Evolutionary conservation across 2,797 vertebrate genomes (phyloP).

Genomic region (Toxotes lorentzi): DNA sequence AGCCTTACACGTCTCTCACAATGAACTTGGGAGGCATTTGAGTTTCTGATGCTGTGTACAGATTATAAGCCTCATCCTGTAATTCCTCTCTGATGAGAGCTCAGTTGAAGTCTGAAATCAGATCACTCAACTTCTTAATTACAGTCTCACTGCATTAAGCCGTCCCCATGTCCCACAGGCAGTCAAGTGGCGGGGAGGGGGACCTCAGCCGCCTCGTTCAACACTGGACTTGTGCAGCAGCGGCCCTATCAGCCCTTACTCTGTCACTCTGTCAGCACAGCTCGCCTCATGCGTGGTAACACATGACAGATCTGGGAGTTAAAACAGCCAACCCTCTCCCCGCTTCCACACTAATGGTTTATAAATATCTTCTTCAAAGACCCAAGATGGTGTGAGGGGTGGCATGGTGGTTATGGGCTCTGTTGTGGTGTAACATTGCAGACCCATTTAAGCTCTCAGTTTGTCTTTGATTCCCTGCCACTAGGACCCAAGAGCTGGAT

Average conservation of each 20-base stretch:
- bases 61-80: constrained; percentile 71
- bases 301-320: constrained; percentile 80
- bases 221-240: constrained; percentile 40
- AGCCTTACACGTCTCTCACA: constrained; percentile 14
- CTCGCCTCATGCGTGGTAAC: constrained; percentile 61
- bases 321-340: constrained; percentile 69
- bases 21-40: constrained; percentile 49
- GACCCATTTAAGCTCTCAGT: constrained; percentile 74
- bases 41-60: constrained; percentile 53
- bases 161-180: constrained; percentile 55
- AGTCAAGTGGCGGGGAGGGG: constrained; percentile 40
- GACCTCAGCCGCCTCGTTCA: constrained; percentile 3
- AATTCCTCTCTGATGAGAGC: constrained; percentile 73
- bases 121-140: constrained; percentile 82
- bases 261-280: constrained; percentile 71
- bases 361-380: constrained; percentile 85
- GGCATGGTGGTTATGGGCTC: constrained; percentile 62
- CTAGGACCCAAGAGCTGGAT: constrained; percentile 46
- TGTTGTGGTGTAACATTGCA: constrained; percentile 74
- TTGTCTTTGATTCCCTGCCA: constrained; percentile 77
- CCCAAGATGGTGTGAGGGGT: constrained; percentile 59
- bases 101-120: constrained; percentile 78
- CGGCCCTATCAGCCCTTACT: constrained; percentile 45
- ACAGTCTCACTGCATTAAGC: constrained; percentile 66
- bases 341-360: constrained; percentile 78